Conservation (phyloP, 2,797 vertebrate genomes). For the Acanthiza pusilla region DNA sequence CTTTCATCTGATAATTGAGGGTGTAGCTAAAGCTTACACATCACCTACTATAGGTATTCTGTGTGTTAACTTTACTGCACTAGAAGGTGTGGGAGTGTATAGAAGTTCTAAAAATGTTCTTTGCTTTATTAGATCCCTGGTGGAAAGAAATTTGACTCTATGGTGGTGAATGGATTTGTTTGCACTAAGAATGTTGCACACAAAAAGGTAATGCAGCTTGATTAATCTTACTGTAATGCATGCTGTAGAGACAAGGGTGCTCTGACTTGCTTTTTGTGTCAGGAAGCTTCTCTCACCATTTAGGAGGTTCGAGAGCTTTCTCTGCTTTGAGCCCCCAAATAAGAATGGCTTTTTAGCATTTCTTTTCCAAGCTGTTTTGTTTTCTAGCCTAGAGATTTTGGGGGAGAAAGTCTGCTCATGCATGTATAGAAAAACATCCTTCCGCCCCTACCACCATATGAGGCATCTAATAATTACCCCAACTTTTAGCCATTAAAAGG, state of each 20-base stretch:
- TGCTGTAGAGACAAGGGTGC: not conserved
- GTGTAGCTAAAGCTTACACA: not conserved
- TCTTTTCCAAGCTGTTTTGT: not conserved
- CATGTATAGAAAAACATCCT: not conserved
- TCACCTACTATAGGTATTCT: not conserved
- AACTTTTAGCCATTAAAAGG: not conserved
- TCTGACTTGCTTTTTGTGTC: not conserved
- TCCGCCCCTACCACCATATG: not conserved
- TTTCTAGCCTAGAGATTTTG: not conserved
- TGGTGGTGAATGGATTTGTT: slow-evolving; percentile 92
- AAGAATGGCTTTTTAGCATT: not conserved
- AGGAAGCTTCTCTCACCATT: not conserved
- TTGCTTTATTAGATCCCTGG: slow-evolving; percentile 85
- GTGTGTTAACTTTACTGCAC: not conserved
- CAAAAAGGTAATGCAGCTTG: slow-evolving; percentile 85
- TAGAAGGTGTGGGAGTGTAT: not conserved
- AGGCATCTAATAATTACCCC: not conserved
- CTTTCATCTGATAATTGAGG: not conserved
- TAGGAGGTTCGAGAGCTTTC: not conserved
- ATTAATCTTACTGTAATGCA: not conserved
- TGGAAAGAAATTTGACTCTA: slow-evolving; percentile 95
- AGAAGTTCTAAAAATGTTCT: slow-evolving; percentile 16
- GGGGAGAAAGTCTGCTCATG: not conserved
- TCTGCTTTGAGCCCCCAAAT: not conserved
- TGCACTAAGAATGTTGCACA: slow-evolving; percentile 99